Conservation (phyloP, 2,888 invertebrate genomes). For the Rhamphomyia laevipes region DNA sequence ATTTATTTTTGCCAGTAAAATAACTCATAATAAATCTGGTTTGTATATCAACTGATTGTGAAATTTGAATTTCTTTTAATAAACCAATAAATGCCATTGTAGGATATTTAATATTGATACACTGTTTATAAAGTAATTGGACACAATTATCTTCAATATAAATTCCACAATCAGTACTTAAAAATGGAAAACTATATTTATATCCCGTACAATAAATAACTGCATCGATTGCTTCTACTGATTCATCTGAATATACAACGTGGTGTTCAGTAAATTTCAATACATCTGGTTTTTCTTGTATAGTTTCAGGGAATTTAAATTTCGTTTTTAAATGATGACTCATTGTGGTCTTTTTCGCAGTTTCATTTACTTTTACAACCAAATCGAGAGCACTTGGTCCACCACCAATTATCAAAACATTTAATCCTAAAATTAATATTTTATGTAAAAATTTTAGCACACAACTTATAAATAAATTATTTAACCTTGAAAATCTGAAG, state of each 20-base stretch:
- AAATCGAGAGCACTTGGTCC: conserved; percentile 79
- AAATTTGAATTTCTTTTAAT: conserved; percentile 69
- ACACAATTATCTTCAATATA: conserved; percentile 65
- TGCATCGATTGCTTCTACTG: conserved; percentile 48
- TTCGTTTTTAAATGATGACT: conserved; percentile 48
- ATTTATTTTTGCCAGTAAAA: conserved; percentile 47
- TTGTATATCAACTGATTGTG: conserved; percentile 75
- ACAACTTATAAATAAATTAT: too few relatives aligned
- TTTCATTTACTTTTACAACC: conserved; percentile 52
- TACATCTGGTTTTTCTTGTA: conserved; percentile 50
- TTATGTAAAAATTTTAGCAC: too few relatives aligned
- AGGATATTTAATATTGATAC: conserved; percentile 68
- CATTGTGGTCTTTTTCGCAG: conserved; percentile 50
- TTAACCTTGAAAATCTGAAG: conserved; percentile 25
- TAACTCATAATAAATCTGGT: conserved; percentile 50
- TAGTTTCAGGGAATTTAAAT: too few relatives aligned
- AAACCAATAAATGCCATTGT: conserved; percentile 73
- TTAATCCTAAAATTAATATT: conserved; percentile 36
- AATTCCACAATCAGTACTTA: conserved; percentile 54
- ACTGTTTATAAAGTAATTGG: conserved; percentile 73
- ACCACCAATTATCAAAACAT: conserved; percentile 72
- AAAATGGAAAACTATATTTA: conserved; percentile 62
- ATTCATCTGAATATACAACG: conserved; percentile 52
- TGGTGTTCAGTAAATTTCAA: conserved; percentile 40
- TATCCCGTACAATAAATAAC: conserved; percentile 73